Percentiles rank a stretch among this genome's conserved stretches.
phyloP scores from a whole-genome alignment of 92 coral and sea anemone genomes.

The Scolanthus callimorphus region DNA sequence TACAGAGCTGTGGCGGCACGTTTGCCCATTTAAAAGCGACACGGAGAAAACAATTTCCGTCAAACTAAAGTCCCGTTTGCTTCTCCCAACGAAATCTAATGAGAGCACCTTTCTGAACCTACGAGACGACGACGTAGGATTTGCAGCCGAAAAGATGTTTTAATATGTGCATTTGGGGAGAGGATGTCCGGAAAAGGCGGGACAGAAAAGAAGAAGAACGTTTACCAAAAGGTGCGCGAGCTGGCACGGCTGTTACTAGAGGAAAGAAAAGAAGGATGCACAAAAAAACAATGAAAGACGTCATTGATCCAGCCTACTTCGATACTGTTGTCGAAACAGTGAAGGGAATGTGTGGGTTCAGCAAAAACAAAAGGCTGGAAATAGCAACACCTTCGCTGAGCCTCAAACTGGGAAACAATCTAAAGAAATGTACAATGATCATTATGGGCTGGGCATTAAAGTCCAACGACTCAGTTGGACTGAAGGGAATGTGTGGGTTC shows the following conservation, averaged over 20 bases:
- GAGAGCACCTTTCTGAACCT: not conserved
- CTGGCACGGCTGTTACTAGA: not conserved
- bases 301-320: not conserved
- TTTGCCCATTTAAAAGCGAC: not conserved
- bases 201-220: not conserved
- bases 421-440: not conserved
- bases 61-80: not conserved
- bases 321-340: not conserved
- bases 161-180: not conserved
- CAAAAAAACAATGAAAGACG: not conserved
- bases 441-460: not conserved
- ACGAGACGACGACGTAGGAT: not conserved
- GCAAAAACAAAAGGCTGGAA: no score
- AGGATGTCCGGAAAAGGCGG: not conserved
- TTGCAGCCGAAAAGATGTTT: not conserved
- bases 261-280: not conserved
- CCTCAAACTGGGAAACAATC: not conserved
- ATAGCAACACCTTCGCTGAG: not conserved
- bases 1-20: not conserved
- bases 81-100: not conserved
- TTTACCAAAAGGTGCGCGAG: not conserved
- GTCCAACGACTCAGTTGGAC: not conserved
- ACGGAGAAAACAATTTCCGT: not conserved
- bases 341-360: not conserved
- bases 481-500: no score